Percentiles rank a stretch among this genome's conserved stretches.
Conservation (phyloP, 2,113 vertebrate species). For the Ivindomyrus marchei region DNA sequence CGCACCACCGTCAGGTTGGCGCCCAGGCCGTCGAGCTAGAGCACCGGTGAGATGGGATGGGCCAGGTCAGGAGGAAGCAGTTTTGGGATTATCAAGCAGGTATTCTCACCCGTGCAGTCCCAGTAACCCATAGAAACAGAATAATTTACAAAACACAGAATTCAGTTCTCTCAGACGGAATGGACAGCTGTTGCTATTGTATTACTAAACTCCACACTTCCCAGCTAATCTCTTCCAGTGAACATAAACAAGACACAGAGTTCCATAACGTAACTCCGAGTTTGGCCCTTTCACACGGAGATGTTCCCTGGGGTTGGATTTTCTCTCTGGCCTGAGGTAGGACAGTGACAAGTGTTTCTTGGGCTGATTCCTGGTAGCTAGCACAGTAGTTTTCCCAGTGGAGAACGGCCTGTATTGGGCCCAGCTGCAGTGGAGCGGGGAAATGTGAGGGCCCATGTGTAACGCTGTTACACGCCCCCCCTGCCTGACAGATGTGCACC, state of each 20-base stretch:
- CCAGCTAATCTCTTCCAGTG: conserved; percentile 49
- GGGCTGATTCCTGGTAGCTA: conserved; percentile 37
- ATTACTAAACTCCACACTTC: conserved; percentile 37
- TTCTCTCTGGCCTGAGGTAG: neutral
- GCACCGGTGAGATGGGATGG: conserved; percentile 20
- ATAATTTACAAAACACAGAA: neutral
- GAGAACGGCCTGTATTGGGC: conserved; percentile 46
- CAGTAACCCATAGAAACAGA: neutral
- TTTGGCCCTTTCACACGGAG: conserved; percentile 43
- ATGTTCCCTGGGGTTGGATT: neutral
- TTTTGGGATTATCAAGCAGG: neutral
- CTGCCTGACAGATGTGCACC: conserved; percentile 59
- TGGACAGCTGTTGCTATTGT: conserved; percentile 21
- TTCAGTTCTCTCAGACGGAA: conserved; percentile 15
- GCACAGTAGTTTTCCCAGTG: conserved; percentile 56
- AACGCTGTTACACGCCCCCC: conserved; percentile 55
- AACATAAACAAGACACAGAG: conserved; percentile 32
- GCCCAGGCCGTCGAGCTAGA: conserved; percentile 68
- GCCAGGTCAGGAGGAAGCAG: neutral
- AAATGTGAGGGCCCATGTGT: conserved; percentile 48
- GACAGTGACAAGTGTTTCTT: neutral
- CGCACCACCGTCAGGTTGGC: conserved; percentile 68
- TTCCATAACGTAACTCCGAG: conserved; percentile 49
- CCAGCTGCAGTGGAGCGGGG: conserved; percentile 59
- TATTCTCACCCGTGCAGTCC: neutral